Evolutionary conservation across 1,140 invertebrate species (phyloP), one percentile per base, ranked within the genome.

Genomic region (Pogonomyrmex barbatus): DNA sequence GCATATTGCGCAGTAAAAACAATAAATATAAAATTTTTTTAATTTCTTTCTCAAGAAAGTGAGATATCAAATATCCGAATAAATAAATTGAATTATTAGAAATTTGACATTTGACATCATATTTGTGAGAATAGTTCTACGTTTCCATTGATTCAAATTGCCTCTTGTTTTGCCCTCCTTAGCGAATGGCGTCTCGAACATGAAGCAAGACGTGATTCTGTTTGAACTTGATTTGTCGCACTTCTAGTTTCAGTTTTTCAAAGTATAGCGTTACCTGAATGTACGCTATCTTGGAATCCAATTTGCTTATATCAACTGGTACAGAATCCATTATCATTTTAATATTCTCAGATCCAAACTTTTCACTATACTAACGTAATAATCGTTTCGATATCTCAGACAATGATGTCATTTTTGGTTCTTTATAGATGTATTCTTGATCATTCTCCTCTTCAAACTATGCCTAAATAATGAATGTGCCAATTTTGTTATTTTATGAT

Each of bases 131-230:
- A 98, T 97, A 0, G 98, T 98, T 90, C 98, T 96, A 78, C 98
- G 95, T 93, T 99, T 98, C 96, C 97, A 97, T 94, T 99, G 98
- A 87, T 99, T 97, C 0, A 98, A 97, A 88, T 96, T 97, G 2
- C 98, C 98, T 50, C 97, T 96, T 0, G 97, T 96, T 91, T 96
- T 96, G 2, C 98, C 98, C 81, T 97, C 97, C 92, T 97, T 96
- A 1, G 98, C 98, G 93, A 99, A 99, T 1, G 98, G 98, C 14
- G 98, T 99, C 94, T 99, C 98, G 94, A 97, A 99, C 96, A 99
- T 98, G 92, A 99, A 99, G 65, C 96, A 96, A 70, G 96, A 96
- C 30, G 92, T 99, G 98, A 93, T 97, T 98, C 58, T 97, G 96
- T 91, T 98, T 97, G 94, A 98, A 98, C 83, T 98, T 97, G 47